Base-by-base conservation (phyloP, 2,113 vertebrate species). In the Phrynosoma platyrhinos region DNA sequence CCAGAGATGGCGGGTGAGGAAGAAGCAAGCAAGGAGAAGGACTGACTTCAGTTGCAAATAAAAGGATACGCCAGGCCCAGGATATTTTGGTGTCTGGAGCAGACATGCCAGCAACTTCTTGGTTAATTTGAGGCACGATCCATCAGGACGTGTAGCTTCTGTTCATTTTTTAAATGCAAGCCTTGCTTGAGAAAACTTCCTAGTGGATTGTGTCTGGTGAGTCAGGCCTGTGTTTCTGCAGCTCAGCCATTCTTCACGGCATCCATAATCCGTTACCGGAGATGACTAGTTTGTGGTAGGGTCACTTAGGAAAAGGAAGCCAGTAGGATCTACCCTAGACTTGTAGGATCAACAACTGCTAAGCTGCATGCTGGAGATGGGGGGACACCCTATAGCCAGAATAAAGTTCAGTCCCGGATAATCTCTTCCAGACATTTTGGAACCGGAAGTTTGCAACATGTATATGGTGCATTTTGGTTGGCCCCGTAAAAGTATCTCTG, bases 321-420 rank as follows among this genome's bases (percentile, higher is more conserved):
- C 14, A n/a, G 30, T 30, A 18, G 12, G 8, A 47, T n/a, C 78
- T 91, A 79, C 90, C 52, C 83, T 92, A 83, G 20, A 93, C 92
- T 92, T 94, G 93, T 93, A 91, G 92, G 87, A 93, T 92, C 83
- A 81, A 83, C 83, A 2, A 0, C 0, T 53, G 21, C 16, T 30
- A n/a, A 23, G 1, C 32, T 21, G 74, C 79, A 0, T 72, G 53
- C 40, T 64, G 27, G 18, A 23, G 66, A 36, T 36, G 36, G 36
- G 36, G 12, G 68, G 82, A 16, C 55, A 32, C 16, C 6, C 3
- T 55, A 53, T 53, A 18, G 58, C 18, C 3, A 62, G 14, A 7
- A 27, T 55, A 25, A 71, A 53, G 13, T 6, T 14, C 40, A 62
- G 1, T 23, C 21, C 36, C 13, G 4, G 47, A 36, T 36, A 36